Conservation (phyloP, 2,888 invertebrate genomes). For the Pyralis farinalis region DNA sequence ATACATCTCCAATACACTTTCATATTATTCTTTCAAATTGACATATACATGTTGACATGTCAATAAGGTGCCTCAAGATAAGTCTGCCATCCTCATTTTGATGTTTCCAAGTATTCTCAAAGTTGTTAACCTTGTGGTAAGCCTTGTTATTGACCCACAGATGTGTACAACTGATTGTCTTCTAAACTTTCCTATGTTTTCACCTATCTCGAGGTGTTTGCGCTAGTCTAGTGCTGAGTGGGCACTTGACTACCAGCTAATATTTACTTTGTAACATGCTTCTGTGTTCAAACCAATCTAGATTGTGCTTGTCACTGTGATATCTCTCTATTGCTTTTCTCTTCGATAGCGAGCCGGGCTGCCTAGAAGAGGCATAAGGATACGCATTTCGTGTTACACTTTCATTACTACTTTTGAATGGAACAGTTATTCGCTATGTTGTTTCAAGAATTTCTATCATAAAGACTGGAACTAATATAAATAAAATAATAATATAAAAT, state of each 20-base stretch:
- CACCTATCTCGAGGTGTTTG: constrained; percentile 7
- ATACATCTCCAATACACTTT: no score
- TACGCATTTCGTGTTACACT: neutral
- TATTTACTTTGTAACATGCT: constrained; percentile 29
- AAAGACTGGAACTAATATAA: no score
- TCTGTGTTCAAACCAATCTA: constrained; percentile 19
- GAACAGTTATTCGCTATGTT: no score
- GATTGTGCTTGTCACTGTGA: constrained; percentile 7
- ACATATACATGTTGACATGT: neutral
- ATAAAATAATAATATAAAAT: no score
- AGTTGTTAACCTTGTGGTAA: neutral
- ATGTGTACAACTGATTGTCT: constrained; percentile 2
- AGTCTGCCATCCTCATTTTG: no score
- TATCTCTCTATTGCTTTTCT: constrained; percentile 4
- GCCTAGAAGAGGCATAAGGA: neutral
- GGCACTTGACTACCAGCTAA: constrained; percentile 18
- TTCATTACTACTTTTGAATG: no score
- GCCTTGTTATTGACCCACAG: neutral
- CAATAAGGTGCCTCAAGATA: no score
- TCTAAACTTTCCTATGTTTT: constrained; percentile 12
- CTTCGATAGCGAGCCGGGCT: neutral
- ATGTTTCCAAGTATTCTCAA: no score
- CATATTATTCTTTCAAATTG: neutral
- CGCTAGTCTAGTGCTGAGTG: neutral
- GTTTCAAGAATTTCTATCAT: no score